Base-by-base conservation (phyloP, 2,797 vertebrate genomes). In the Champsocephalus esox region DNA sequence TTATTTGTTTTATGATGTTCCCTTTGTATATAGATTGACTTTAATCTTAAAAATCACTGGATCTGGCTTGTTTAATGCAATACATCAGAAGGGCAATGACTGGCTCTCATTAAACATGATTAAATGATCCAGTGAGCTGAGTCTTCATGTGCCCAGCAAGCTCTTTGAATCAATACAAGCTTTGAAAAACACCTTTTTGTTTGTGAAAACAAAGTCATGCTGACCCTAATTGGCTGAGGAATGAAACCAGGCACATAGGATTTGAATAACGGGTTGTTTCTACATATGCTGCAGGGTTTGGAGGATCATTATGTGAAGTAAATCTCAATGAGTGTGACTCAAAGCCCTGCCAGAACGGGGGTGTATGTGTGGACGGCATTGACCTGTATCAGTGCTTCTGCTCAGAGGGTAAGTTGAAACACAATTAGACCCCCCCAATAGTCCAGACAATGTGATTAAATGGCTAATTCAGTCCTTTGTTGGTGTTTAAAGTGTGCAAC, bases 261-360 rank as follows among this genome's bases (percentile, higher is more conserved):
- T 82, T 86, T 52, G 73, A 88, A 76, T 93, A 90, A 89, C 54
- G 19, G 28, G 50, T 24, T 72, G 64, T 38, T 41, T 73, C 24
- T 43, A 24, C 46, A 49, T 81, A 69, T 81, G 41, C 80, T 92
- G 56, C 87, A 96, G 93, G 89, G 80, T 95, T 95, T 84, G 93
- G 86, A 80, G 92, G 93, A 46, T 83, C 70, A 7, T 93, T 95
- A 85, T 95, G 94, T 91, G 94, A 96, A 91, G 85, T 85, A 82
- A 93, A 96, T 92, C 89, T 92, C 81, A 91, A 96, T 74, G 91
- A 95, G 74, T 96, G 94, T 9, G 86, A 90, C 88, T 95, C 92
- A 62, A 82, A 85, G 68, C 92, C 94, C 51, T 96, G 94, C 84
- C 93, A 93, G 89, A 96, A 94, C 32, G 88, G 85, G 80, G 92